These are phyloP conservation scores for Poecilia velifera DNA, from an alignment of 2,797 vertebrate species.

Conservation along the genomic window DNA sequence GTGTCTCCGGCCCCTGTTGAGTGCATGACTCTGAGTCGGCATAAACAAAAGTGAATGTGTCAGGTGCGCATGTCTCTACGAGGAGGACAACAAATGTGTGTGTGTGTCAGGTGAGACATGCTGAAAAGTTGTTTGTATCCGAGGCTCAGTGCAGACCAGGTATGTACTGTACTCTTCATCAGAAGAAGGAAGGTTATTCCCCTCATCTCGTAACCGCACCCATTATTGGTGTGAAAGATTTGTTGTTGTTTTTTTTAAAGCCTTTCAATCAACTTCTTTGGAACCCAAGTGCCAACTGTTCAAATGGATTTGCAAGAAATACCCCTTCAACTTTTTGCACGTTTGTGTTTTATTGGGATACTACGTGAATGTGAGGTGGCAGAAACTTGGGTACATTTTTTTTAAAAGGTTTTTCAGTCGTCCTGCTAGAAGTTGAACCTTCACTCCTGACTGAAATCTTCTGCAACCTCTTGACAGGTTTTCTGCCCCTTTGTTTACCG, in stretches of 20 bases:
- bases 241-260: background rate
- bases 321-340: background rate
- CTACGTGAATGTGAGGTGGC: background rate
- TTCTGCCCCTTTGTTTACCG: background rate
- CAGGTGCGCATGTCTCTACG: slow-evolving; percentile 31
- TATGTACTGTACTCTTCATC: background rate
- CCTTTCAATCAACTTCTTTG: background rate
- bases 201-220: background rate
- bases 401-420: background rate
- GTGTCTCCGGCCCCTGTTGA: slow-evolving; percentile 22
- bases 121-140: background rate
- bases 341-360: background rate
- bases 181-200: background rate
- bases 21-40: slow-evolving; percentile 21
- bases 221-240: background rate
- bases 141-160: background rate
- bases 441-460: background rate
- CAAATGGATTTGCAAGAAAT: background rate
- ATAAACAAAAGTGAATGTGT: slow-evolving; percentile 48
- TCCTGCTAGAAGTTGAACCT: background rate
- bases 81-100: slow-evolving; percentile 18
- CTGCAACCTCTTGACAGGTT: background rate
- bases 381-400: background rate
- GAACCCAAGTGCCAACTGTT: background rate
- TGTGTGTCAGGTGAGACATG: background rate